Evolutionary conservation across 2,113 vertebrate species (phyloP).

Genomic region (Vulpes ferrilata): DNA sequence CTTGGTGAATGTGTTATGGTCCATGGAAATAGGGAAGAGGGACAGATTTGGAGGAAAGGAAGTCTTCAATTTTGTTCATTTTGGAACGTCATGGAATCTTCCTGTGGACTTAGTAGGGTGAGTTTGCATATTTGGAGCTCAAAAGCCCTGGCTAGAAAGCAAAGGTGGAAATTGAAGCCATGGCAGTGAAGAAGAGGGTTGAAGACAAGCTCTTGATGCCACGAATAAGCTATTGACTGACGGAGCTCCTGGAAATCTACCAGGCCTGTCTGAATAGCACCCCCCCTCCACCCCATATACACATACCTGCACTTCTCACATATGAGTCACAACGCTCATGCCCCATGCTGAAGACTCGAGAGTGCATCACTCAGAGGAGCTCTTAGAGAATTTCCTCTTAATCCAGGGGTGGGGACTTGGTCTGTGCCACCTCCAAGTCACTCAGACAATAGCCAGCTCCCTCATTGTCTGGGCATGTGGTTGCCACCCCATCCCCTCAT

Average conservation of each 20-base stretch:
- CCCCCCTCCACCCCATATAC: too few species aligned
- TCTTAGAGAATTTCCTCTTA: not conserved
- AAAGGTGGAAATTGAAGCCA: not conserved
- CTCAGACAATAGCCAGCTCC: not conserved
- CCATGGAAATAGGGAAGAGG: not conserved
- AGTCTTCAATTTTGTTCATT: not conserved
- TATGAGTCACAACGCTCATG: rapidly evolving
- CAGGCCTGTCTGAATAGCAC: not conserved
- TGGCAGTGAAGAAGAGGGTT: not conserved
- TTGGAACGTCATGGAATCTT: not conserved
- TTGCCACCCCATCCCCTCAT: too few species aligned
- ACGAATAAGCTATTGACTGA: not conserved
- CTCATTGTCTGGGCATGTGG: not conserved
- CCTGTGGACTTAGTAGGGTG: not conserved
- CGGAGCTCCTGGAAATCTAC: not conserved
- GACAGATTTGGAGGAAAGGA: not conserved
- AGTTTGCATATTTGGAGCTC: not conserved
- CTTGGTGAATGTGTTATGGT: not conserved
- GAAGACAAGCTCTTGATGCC: not conserved
- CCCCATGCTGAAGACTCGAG: not conserved
- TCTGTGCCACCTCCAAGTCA: not conserved
- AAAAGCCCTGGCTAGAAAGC: not conserved
- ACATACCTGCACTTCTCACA: not conserved
- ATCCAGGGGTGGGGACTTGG: not conserved
- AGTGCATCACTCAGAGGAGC: not conserved